A percentile compares a stretch with the other conserved stretches of the same genome.
phyloP scores from a whole-genome alignment of 2,113 vertebrate genomes.

The Syrmaticus mikado region DNA sequence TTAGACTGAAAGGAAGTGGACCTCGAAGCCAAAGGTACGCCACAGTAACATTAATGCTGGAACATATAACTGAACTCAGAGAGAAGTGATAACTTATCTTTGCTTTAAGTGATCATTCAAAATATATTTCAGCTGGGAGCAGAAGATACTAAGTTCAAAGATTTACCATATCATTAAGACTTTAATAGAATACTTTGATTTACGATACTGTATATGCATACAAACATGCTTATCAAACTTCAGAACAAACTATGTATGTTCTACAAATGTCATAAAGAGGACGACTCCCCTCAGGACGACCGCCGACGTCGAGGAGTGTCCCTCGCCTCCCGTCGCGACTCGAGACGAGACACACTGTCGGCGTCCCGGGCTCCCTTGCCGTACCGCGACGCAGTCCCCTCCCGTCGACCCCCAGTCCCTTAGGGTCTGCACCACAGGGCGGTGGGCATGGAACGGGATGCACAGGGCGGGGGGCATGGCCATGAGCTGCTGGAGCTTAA shows the following conservation, averaged over 20 bases:
- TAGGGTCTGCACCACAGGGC: background rate
- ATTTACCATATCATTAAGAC: background rate
- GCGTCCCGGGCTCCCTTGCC: too few relatives aligned
- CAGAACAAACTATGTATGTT: background rate
- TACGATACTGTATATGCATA: background rate
- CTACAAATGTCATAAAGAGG: background rate
- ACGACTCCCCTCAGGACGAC: too few relatives aligned
- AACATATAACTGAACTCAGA: background rate
- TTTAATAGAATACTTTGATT: background rate
- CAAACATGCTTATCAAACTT: background rate
- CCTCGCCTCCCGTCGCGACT: too few relatives aligned
- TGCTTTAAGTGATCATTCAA: background rate
- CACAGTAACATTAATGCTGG: background rate
- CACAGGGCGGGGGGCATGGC: too few relatives aligned
- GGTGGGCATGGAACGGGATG: background rate
- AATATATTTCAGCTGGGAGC: background rate
- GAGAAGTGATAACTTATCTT: background rate
- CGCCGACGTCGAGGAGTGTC: too few relatives aligned
- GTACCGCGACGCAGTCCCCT: too few relatives aligned
- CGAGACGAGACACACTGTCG: too few relatives aligned
- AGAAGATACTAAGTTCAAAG: background rate
- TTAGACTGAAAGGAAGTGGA: background rate
- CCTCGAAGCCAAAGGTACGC: background rate
- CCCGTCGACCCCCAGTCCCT: too few relatives aligned
- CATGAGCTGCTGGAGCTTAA: background rate